Percentiles rank a stretch among this genome's conserved stretches.
Conservation (phyloP, 2,888 invertebrate species). For the Rhingia rostrata region DNA sequence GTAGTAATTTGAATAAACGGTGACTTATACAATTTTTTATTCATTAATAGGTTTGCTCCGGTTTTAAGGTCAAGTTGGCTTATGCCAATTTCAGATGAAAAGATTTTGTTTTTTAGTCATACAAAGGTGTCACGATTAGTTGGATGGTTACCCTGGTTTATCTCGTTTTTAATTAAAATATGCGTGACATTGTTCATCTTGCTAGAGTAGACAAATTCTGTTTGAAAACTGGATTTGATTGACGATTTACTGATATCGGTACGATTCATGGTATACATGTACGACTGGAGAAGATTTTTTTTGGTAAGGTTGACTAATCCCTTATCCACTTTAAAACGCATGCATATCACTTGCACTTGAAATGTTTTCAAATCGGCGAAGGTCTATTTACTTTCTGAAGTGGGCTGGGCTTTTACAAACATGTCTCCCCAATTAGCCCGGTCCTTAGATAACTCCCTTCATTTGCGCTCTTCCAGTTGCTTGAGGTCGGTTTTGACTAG, state of each 20-base stretch:
- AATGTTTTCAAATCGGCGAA: too few relatives aligned
- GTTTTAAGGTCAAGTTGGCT: conserved; percentile 5
- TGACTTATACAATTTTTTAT: neutral
- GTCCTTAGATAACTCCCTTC: too few relatives aligned
- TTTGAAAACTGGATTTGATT: neutral
- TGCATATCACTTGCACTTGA: too few relatives aligned
- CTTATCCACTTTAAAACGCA: too few relatives aligned
- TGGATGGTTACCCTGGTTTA: neutral
- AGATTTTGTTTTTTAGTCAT: neutral
- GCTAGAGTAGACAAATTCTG: neutral
- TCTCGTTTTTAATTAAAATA: neutral
- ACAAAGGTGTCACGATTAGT: neutral
- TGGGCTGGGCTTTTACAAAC: too few relatives aligned
- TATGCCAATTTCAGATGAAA: neutral
- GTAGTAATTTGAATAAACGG: conserved; percentile 12
- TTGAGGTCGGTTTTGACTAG: too few relatives aligned
- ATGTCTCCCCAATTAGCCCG: too few relatives aligned
- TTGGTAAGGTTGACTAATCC: too few relatives aligned
- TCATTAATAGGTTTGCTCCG: neutral
- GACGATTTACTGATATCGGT: neutral
- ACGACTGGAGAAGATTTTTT: too few relatives aligned
- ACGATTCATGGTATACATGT: too few relatives aligned
- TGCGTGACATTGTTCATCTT: neutral
- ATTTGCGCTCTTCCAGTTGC: too few relatives aligned
- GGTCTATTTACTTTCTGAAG: too few relatives aligned